A percentile compares a stretch with the other conserved stretches of the same genome.
Evolutionary conservation across 2,888 invertebrate species (phyloP).

Genomic region (Marronus borbonicus): DNA sequence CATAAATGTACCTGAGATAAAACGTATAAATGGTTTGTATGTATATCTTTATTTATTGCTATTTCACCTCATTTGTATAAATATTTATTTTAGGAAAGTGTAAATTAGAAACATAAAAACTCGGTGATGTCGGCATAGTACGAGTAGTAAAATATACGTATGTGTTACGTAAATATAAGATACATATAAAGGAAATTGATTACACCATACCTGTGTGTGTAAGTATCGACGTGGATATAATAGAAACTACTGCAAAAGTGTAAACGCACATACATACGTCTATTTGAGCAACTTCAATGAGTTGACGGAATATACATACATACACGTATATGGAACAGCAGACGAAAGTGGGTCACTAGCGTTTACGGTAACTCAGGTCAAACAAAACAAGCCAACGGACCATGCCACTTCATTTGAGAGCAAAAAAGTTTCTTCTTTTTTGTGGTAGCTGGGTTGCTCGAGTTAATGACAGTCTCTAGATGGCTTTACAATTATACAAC

Average conservation of each 20-base stretch:
- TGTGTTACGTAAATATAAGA: neutral
- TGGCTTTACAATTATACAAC: constrained; percentile 38
- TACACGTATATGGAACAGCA: constrained; percentile 22
- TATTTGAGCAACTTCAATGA: constrained; percentile 19
- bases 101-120: too few species aligned
- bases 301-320: constrained; percentile 22
- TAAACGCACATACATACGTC: neutral
- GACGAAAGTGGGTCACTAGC: constrained; percentile 42
- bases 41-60: too few species aligned
- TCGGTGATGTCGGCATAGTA: too few species aligned
- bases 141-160: too few species aligned
- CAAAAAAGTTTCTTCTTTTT: constrained; percentile 27
- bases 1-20: too few species aligned
- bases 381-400: constrained; percentile 40
- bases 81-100: too few species aligned
- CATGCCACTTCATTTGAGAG: constrained; percentile 35
- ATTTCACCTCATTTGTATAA: too few species aligned
- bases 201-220: neutral
- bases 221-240: constrained; percentile 6
- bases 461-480: constrained; percentile 43
- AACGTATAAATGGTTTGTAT: too few species aligned
- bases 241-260: constrained; percentile 14
- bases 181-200: neutral
- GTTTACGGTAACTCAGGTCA: constrained; percentile 45
- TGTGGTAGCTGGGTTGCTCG: constrained; percentile 22